Evolutionary conservation across 2,797 vertebrate genomes (phyloP).

Genomic region (Hipposideros larvatus): DNA sequence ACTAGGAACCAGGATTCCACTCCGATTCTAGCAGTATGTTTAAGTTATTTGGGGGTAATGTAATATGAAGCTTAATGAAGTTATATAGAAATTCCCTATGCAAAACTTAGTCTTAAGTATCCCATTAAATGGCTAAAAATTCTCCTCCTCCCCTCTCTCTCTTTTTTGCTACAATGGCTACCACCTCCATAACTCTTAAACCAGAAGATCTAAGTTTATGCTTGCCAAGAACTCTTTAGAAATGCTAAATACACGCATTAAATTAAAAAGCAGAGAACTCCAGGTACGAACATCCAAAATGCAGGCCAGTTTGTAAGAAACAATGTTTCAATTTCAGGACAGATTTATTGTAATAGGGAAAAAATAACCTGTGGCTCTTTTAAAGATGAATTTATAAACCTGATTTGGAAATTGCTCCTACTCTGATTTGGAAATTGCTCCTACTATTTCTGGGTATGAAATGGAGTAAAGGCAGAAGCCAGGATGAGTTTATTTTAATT

Average conservation of each 20-base stretch:
- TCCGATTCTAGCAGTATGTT: neutral
- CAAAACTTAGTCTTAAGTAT: constrained; percentile 6
- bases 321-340: constrained; percentile 29
- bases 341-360: neutral
- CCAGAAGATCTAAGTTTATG: neutral
- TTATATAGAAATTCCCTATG: constrained; percentile 36
- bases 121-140: constrained; percentile 35
- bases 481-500: neutral
- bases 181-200: constrained; percentile 34
- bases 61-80: constrained; percentile 12
- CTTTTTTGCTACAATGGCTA: neutral
- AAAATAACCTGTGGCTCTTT: neutral
- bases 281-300: constrained; percentile 8
- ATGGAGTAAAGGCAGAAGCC: neutral
- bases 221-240: constrained; percentile 12
- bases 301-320: neutral
- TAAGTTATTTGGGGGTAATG: constrained; percentile 26
- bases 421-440: neutral
- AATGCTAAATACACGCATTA: neutral
- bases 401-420: neutral
- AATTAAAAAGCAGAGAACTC: neutral
- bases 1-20: neutral
- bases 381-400: neutral
- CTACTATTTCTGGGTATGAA: neutral
- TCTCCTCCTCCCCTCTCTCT: too few species aligned